Percentiles rank a stretch among this genome's conserved stretches.
Evolutionary conservation across 2,113 vertebrate species (phyloP).

Genomic region (Chroicocephalus ridibundus): DNA sequence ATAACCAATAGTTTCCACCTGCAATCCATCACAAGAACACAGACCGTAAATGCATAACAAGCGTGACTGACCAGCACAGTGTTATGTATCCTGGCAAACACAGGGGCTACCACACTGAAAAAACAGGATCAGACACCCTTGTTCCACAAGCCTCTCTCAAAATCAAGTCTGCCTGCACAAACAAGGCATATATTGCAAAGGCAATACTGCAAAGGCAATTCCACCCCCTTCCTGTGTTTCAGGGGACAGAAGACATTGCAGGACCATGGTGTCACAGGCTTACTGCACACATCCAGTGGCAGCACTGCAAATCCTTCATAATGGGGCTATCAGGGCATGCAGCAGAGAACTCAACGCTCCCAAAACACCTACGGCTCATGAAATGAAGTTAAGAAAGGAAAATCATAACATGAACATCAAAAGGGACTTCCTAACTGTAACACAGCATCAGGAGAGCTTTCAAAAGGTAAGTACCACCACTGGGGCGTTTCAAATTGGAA

Average conservation of each 20-base stretch:
- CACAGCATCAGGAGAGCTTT: not conserved
- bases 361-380: not conserved
- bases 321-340: not conserved
- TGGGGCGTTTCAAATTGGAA: not conserved
- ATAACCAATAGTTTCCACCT: not conserved
- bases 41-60: not conserved
- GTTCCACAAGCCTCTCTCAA: not conserved
- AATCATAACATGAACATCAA: not conserved
- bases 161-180: not conserved
- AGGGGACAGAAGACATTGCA: not conserved
- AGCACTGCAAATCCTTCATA: not conserved
- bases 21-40: not conserved
- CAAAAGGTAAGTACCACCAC: not conserved
- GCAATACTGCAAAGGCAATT: not conserved
- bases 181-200: not conserved
- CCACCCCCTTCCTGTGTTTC: not conserved
- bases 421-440: not conserved
- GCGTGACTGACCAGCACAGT: not conserved
- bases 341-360: not conserved
- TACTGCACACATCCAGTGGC: not conserved
- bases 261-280: not conserved
- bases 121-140: not conserved
- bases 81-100: not conserved
- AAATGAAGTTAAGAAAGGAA: not conserved
- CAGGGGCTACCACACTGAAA: not conserved